Conservation (phyloP, 2,888 invertebrate species). For the Phorcus lineatus region DNA sequence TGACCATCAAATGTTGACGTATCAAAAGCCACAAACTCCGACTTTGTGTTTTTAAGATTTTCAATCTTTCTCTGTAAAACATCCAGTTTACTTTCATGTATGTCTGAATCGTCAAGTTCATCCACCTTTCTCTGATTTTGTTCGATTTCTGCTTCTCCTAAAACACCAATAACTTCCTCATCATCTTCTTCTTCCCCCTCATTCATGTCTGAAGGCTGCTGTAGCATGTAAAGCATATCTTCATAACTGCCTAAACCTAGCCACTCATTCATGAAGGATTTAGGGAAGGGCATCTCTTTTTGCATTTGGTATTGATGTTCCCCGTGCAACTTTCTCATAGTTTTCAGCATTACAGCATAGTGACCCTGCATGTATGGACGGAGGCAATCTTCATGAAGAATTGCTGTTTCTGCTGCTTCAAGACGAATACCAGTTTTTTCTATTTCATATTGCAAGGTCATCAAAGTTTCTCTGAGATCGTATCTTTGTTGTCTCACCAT, state of each 20-base stretch:
- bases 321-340: slow-evolving; percentile 10
- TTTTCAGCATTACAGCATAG: neutral
- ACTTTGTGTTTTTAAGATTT: neutral
- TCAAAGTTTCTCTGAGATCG: neutral
- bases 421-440: slow-evolving; percentile 23
- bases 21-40: neutral
- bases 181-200: slow-evolving; percentile 1
- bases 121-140: slow-evolving; percentile 32
- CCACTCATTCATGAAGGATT: neutral
- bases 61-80: neutral
- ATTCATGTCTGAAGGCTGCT: neutral
- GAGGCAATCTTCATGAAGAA: slow-evolving; percentile 49
- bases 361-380: slow-evolving; percentile 24
- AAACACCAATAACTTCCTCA: slow-evolving; percentile 20
- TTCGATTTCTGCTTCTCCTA: slow-evolving; percentile 31
- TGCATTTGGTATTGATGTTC: neutral
- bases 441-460: neutral
- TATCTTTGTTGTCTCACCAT: neutral
- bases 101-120: slow-evolving; percentile 17
- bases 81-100: neutral
- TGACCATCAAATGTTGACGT: neutral
- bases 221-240: neutral
- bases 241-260: neutral
- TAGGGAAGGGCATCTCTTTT: neutral
- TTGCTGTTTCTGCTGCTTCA: slow-evolving; percentile 40